Conservation (phyloP, 2,888 invertebrate species). For the Pardosa pseudoannulata region DNA sequence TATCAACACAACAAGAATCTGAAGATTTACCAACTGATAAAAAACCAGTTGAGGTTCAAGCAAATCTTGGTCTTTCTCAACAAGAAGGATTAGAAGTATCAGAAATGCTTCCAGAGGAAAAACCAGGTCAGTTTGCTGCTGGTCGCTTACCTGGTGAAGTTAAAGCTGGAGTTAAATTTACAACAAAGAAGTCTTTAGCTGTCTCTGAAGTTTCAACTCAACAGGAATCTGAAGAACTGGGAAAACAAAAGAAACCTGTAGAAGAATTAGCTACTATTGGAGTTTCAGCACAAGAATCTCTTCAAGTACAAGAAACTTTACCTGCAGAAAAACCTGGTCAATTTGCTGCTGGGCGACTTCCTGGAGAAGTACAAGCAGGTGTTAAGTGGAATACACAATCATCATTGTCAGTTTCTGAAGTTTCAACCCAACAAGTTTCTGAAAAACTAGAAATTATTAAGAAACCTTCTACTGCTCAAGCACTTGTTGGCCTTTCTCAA, state of each 20-base stretch:
- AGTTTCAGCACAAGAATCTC: conserved; percentile 64
- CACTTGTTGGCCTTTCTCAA: conserved; percentile 40
- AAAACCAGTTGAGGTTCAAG: conserved; percentile 58
- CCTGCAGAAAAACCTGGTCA: conserved; percentile 66
- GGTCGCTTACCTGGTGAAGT: conserved; percentile 66
- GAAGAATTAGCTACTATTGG: conserved; percentile 43
- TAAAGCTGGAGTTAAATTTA: conserved; percentile 53
- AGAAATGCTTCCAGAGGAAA: conserved; percentile 65
- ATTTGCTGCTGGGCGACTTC: conserved; percentile 74
- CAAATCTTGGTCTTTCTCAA: conserved; percentile 54
- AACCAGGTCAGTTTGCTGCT: conserved; percentile 59
- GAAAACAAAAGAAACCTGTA: conserved; percentile 46
- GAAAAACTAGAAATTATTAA: conserved; percentile 46
- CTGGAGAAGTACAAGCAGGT: conserved; percentile 79
- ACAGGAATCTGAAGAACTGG: conserved; percentile 41
- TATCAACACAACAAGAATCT: conserved; percentile 56
- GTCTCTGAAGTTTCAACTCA: conserved; percentile 64
- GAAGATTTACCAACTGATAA: conserved; percentile 47
- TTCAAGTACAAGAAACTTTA: conserved; percentile 67
- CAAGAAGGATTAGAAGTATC: conserved; percentile 58
- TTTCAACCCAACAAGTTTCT: conserved; percentile 58
- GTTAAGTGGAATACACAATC: conserved; percentile 77
- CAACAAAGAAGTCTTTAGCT: conserved; percentile 59
- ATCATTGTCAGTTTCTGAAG: conserved; percentile 62
- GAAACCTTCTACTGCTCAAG: conserved; percentile 43